Evolutionary conservation across 2,888 invertebrate genomes (phyloP).

Genomic region (Ethmia dodecea): DNA sequence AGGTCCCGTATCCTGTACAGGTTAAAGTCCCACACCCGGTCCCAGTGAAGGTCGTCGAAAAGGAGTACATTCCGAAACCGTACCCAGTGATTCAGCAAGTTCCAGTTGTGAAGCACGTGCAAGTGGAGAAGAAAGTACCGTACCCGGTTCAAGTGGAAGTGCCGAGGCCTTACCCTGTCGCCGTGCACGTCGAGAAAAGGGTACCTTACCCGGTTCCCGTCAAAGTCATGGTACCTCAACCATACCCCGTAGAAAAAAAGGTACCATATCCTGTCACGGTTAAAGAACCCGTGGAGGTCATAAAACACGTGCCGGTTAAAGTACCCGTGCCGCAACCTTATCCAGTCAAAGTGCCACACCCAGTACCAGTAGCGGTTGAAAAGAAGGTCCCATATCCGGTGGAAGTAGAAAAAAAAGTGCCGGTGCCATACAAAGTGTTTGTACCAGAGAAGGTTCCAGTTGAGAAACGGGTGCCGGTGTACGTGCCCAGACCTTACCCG

Average conservation of each 20-base stretch:
- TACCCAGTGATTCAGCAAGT: slow-evolving; percentile 66
- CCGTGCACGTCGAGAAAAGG: slow-evolving; percentile 63
- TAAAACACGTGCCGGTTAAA: slow-evolving; percentile 44
- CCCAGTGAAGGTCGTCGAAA: slow-evolving; percentile 71
- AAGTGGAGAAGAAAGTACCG: slow-evolving; percentile 62
- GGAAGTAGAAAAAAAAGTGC: slow-evolving; percentile 55
- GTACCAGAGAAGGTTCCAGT: slow-evolving; percentile 45
- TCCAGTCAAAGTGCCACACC: slow-evolving; percentile 59
- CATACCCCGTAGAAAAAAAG: slow-evolving; percentile 73
- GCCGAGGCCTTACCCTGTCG: slow-evolving; percentile 54
- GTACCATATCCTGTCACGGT: slow-evolving; percentile 68
- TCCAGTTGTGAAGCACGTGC: slow-evolving; percentile 54
- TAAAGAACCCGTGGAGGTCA: slow-evolving; percentile 46
- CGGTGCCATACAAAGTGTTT: slow-evolving; percentile 42
- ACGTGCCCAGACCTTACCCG: slow-evolving; percentile 45
- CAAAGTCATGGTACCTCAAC: slow-evolving; percentile 61
- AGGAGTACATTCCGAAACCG: slow-evolving; percentile 67
- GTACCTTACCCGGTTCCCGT: slow-evolving; percentile 67
- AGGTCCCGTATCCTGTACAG: slow-evolving; percentile 41
- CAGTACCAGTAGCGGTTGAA: slow-evolving; percentile 35
- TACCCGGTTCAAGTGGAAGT: slow-evolving; percentile 58
- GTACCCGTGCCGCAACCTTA: slow-evolving; percentile 56
- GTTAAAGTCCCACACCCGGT: slow-evolving; percentile 66
- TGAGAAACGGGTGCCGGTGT: slow-evolving; percentile 50
- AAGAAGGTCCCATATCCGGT: slow-evolving; percentile 15